Evolutionary conservation across 2,797 vertebrate genomes (phyloP).

Genomic region (Leptodactylus fallax): DNA sequence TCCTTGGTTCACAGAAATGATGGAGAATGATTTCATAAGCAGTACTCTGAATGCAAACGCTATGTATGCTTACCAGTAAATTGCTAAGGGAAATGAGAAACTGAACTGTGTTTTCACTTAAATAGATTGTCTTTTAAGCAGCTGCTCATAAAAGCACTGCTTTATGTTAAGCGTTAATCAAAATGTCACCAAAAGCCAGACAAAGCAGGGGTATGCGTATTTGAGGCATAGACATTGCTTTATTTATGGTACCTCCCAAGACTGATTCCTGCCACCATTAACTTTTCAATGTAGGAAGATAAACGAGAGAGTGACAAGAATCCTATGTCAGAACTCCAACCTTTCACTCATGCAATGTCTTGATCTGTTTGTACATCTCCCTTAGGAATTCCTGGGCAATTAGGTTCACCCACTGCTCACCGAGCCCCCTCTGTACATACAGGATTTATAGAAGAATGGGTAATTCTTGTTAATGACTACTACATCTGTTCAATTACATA

Average conservation of each 20-base stretch:
- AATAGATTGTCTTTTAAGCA: conserved; percentile 72
- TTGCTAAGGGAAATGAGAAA: conserved; percentile 67
- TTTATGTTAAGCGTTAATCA: conserved; percentile 69
- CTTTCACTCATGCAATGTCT: conserved; percentile 73
- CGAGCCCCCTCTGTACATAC: conserved; percentile 66
- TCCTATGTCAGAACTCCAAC: conserved; percentile 67
- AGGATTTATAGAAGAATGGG: conserved; percentile 74
- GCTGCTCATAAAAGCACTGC: conserved; percentile 64
- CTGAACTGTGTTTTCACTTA: conserved; percentile 67
- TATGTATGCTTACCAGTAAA: conserved; percentile 67
- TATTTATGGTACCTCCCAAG: conserved; percentile 70
- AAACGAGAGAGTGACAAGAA: conserved; percentile 72
- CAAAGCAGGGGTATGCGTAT: conserved; percentile 67
- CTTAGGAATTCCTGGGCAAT: conserved; percentile 73
- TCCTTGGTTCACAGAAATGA: conserved; percentile 65
- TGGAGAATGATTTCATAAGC: conserved; percentile 70
- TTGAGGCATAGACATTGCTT: conserved; percentile 66
- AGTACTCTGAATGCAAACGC: conserved; percentile 24
- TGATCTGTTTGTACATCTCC: conserved; percentile 77
- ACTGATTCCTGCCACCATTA: conserved; percentile 65
- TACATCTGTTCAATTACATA: conserved; percentile 79
- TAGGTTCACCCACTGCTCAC: conserved; percentile 74
- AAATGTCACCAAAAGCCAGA: conserved; percentile 67
- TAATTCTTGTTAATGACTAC: conserved; percentile 76
- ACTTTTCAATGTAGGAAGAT: conserved; percentile 71